phyloP scores from a whole-genome alignment of 2,113 vertebrate genomes.

The Phyllostomus hastatus region DNA sequence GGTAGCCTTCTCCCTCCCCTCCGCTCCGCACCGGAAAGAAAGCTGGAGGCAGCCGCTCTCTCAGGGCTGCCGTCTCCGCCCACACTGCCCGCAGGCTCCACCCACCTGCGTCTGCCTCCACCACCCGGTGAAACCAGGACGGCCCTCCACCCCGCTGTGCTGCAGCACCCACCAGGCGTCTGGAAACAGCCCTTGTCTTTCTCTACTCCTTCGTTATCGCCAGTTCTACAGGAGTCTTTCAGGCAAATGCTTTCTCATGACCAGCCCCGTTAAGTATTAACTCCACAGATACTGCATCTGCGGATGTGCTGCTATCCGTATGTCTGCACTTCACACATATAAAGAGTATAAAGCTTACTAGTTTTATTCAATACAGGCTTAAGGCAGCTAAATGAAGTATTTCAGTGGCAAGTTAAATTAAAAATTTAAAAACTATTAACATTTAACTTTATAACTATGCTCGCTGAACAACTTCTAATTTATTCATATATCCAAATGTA shows the following conservation, averaged over 20 bases:
- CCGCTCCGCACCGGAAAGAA: fast-evolving
- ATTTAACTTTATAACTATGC: background rate
- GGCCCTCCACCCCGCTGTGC: no score
- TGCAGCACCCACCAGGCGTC: background rate
- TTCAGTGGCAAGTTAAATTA: slow-evolving; percentile 2
- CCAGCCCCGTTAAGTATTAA: background rate
- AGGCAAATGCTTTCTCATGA: background rate
- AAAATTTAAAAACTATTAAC: slow-evolving; percentile 32
- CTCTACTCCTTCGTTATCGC: background rate
- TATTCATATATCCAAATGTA: background rate
- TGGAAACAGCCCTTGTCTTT: background rate
- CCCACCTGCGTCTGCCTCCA: background rate
- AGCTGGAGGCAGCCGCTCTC: fast-evolving
- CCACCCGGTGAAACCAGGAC: no score
- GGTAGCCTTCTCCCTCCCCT: background rate
- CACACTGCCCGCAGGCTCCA: background rate
- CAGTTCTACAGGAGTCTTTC: background rate
- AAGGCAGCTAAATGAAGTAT: background rate
- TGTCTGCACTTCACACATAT: background rate
- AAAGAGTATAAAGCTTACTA: background rate
- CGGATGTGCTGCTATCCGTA: background rate
- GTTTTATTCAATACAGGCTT: background rate
- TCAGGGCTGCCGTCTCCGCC: background rate
- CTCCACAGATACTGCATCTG: background rate
- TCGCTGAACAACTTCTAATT: slow-evolving; percentile 16